Evolutionary conservation across 2,888 invertebrate genomes (phyloP), one percentile per base, ranked within the genome.

Genomic region (Ichneumon xanthorius): DNA sequence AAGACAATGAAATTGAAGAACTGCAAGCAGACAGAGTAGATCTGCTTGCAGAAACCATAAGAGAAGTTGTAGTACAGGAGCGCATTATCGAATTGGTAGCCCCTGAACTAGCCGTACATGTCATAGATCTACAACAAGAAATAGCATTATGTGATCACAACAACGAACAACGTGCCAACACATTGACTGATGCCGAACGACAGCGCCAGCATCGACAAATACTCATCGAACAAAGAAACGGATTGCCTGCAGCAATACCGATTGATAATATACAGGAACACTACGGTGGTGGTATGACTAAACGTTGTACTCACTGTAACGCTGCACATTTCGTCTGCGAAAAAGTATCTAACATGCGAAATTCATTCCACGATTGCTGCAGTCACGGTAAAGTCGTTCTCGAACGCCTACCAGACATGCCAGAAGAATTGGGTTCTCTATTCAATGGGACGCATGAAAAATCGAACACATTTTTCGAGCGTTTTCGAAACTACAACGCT

Each of bases 291-390:
- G 53, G 22, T 50, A 82, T 86, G 81, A 63, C 73, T 40, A 72
- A 73, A 50, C 19, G 53, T 53, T 19, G 53, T 81, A 67, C n/a
- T n/a, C n/a, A n/a, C n/a, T n/a, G n/a, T n/a, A n/a, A n/a, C n/a
- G n/a, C n/a, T n/a, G n/a, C n/a, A n/a, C n/a, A n/a, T n/a, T n/a
- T n/a, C n/a, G n/a, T n/a, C n/a, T n/a, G n/a, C n/a, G n/a, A n/a
- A n/a, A n/a, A n/a, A n/a, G n/a, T n/a, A n/a, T n/a, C n/a, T n/a
- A n/a, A n/a, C n/a, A n/a, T n/a, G n/a, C n/a, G 72, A 45, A 73
- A 68, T 79, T 83, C 78, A 16, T 87, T 86, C 30, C 79, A 83
- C 37, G 86, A 87, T 68, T 87, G 85, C 30, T 87, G 85, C 58
- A 81, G 76, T 30, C 83, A 85, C 50, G 85, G 80, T 0, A 80